Conservation (phyloP, 2,888 invertebrate genomes). For the Orchesella flavescens region DNA sequence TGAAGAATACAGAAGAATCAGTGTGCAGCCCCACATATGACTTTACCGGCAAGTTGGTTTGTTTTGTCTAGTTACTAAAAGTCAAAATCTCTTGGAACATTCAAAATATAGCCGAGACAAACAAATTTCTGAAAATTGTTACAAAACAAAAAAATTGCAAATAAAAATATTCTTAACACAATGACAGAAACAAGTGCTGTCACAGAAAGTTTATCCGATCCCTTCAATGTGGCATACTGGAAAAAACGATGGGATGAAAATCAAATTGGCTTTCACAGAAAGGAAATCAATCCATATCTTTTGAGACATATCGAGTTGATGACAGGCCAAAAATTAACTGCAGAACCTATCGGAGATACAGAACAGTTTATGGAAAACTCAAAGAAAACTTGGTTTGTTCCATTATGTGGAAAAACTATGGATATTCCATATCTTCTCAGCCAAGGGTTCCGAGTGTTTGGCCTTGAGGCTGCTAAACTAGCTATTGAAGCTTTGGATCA, state of each 20-base stretch:
- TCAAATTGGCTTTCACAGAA: slow-evolving; percentile 68
- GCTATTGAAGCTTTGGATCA: slow-evolving; percentile 68
- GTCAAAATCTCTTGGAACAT: no score
- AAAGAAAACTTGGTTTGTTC: slow-evolving; percentile 69
- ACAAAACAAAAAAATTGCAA: no score
- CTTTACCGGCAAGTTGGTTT: no score
- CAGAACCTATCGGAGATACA: slow-evolving; percentile 16
- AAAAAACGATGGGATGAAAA: slow-evolving; percentile 56
- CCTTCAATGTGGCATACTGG: slow-evolving; percentile 67
- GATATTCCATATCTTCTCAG: slow-evolving; percentile 71
- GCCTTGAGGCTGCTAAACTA: slow-evolving; percentile 70
- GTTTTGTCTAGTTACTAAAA: no score
- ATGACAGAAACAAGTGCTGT: no score
- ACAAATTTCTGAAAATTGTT: no score
- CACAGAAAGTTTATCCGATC: slow-evolving; percentile 13
- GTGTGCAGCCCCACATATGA: no score
- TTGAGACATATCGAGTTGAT: slow-evolving; percentile 54
- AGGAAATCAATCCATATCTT: slow-evolving; percentile 58
- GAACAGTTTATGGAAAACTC: slow-evolving; percentile 53
- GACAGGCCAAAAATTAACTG: slow-evolving; percentile 45
- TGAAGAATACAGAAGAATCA: no score
- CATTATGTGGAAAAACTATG: slow-evolving; percentile 72
- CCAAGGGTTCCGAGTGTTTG: slow-evolving; percentile 72
- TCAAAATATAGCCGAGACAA: no score
- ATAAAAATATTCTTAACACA: no score